These are phyloP conservation scores for Zhuqinia jingwanae DNA, from an alignment of 2,888 invertebrate species.

Conservation along the genomic window DNA sequence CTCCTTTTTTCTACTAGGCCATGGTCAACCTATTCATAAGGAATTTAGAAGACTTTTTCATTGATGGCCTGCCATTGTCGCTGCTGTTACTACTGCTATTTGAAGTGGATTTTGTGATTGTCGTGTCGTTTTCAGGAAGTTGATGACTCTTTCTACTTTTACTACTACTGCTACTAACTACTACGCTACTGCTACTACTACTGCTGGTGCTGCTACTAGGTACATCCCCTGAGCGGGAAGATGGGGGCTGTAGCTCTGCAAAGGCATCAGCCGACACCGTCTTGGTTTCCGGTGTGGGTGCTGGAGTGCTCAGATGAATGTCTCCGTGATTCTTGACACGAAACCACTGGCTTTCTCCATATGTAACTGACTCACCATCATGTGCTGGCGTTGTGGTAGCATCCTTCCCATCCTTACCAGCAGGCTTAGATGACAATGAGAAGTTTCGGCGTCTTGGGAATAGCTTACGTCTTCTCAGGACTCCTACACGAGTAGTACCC, in stretches of 20 bases:
- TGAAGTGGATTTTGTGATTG: not conserved
- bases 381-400: constrained; percentile 58
- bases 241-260: not conserved
- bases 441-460: constrained; percentile 67
- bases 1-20: not conserved
- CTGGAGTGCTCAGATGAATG: constrained; percentile 34
- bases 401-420: not conserved
- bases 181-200: not conserved
- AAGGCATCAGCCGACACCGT: not conserved
- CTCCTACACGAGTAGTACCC: constrained; percentile 57
- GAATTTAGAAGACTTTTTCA: constrained; percentile 68
- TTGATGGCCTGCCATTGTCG: constrained; percentile 30
- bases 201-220: not conserved
- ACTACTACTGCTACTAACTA: constrained; percentile 15
- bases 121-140: not conserved
- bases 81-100: not conserved
- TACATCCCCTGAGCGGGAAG: not conserved
- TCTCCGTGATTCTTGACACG: constrained; percentile 52
- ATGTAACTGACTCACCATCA: constrained; percentile 76
- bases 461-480: constrained; percentile 67
- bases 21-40: constrained; percentile 64
- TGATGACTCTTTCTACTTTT: constrained; percentile 4
- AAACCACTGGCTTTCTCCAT: constrained; percentile 79
- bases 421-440: not conserved
- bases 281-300: constrained; percentile 62